Evolutionary conservation across 2,113 vertebrate genomes (phyloP).

Genomic region (Catagonus wagneri): DNA sequence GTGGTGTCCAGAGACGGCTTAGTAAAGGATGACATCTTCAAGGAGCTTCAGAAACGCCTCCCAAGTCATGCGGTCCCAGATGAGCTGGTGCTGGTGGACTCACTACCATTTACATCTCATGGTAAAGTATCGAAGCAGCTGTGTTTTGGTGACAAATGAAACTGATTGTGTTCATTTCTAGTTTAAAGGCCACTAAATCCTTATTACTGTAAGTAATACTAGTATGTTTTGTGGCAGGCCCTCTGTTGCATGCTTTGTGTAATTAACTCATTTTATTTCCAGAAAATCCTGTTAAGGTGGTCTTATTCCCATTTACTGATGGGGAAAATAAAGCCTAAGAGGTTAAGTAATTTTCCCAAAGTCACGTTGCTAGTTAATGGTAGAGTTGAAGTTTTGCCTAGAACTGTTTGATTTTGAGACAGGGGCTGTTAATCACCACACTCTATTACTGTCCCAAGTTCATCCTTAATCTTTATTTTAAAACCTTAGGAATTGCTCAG

Average conservation of each 20-base stretch:
- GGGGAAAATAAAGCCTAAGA: conserved; percentile 42
- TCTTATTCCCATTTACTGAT: conserved; percentile 32
- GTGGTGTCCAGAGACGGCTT: conserved; percentile 85
- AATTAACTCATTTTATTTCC: conserved; percentile 49
- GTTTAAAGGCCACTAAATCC: neutral
- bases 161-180: neutral
- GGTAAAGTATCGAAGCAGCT: conserved; percentile 86
- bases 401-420: neutral
- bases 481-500: no score
- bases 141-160: neutral
- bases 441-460: conserved; percentile 10
- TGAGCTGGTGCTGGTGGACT: conserved; percentile 89
- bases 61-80: conserved; percentile 92
- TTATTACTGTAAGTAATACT: neutral
- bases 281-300: neutral
- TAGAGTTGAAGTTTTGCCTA: neutral
- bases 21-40: conserved; percentile 82
- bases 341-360: neutral
- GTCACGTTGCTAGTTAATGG: neutral
- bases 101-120: conserved; percentile 92
- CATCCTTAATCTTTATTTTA: conserved; percentile 54
- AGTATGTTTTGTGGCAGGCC: neutral
- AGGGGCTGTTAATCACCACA: neutral
- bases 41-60: conserved; percentile 88
- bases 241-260: conserved; percentile 41